Base-by-base conservation (phyloP, 2,888 invertebrate species). In the Halictus quadricinctus region DNA sequence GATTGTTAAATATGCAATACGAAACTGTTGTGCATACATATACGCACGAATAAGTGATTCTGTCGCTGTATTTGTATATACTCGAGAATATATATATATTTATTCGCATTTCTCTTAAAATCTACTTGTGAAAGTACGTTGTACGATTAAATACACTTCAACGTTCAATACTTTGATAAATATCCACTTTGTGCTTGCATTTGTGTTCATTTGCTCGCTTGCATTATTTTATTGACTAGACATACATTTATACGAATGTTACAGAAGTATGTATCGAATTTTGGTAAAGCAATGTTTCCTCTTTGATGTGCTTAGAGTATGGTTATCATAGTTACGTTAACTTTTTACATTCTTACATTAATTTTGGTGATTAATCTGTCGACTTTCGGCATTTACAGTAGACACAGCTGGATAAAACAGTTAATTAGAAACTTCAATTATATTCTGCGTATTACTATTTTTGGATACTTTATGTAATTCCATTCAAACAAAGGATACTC, bases 181-280 rank as follows among this genome's bases (percentile, higher is more conserved):
- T 48, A 58, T 72, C 70, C 25, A 36, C 43, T 72, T 76, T 73
- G 77, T 78, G 73, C 25, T 81, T 29, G 48, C 66, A 29, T 72
- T 43, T 36, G 43, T 72, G 76, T 81, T 15, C 76, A 50, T 36
- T 69, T 15, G 73, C 60, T 48, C 43, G 69, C 43, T 79, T 80
- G 83, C 82, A 79, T 85, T 80, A 76, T 72, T 86, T 84, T 83
- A 81, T 70, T 90, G 90, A 90, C 90, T 90, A 90, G 90, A 90
- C 81, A 72, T 64, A 84, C 66, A 87, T 64, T 79, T 85, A 83
- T 58, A 46, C 66, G 83, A 72, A 73, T 60, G 72, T 77, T 48
- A 54, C 58, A 43, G 25, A 84, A 41, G 48, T 50, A 43, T 74
- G 21, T 64, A 60, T 70, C 13, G 64, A 76, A 66, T 64, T 29